Conservation (phyloP, 2,113 vertebrate genomes). For the Entelurus aequoreus region DNA sequence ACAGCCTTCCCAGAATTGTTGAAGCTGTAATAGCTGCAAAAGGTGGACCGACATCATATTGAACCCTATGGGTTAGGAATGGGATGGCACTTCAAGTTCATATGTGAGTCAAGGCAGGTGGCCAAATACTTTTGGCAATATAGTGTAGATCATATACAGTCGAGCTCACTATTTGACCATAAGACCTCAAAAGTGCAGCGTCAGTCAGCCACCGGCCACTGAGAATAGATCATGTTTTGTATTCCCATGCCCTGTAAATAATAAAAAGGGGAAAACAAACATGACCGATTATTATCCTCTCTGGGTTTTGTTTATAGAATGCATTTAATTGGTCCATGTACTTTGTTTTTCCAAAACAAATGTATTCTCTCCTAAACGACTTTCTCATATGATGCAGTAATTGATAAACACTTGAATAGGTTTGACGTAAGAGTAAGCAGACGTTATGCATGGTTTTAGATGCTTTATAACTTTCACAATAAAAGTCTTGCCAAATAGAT, state of each 20-base stretch:
- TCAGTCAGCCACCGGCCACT: slow-evolving; percentile 1
- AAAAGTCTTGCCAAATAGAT: background rate
- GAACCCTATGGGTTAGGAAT: too few species aligned
- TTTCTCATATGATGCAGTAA: too few species aligned
- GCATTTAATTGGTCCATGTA: slow-evolving; percentile 1
- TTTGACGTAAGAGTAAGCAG: too few species aligned
- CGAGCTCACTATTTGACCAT: background rate
- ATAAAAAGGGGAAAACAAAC: background rate
- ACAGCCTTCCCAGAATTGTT: too few species aligned
- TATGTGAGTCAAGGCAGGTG: too few species aligned
- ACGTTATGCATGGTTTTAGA: too few species aligned
- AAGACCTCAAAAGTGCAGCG: slow-evolving; percentile 2
- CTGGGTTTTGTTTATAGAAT: slow-evolving; percentile 17
- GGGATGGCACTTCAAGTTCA: too few species aligned
- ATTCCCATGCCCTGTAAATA: slow-evolving; percentile 24
- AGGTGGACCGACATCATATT: too few species aligned
- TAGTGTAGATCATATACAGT: background rate
- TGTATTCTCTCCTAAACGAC: background rate
- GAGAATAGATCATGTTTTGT: slow-evolving; percentile 3
- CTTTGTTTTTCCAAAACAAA: background rate
- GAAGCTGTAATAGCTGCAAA: too few species aligned
- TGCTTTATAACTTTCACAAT: background rate
- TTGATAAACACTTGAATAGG: too few species aligned
- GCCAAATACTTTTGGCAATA: too few species aligned
- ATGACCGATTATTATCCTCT: slow-evolving; percentile 14